Percentiles rank a stretch among this genome's conserved stretches.
Evolutionary conservation across 2,888 invertebrate genomes (phyloP).

Genomic region (Clusia tigrina): DNA sequence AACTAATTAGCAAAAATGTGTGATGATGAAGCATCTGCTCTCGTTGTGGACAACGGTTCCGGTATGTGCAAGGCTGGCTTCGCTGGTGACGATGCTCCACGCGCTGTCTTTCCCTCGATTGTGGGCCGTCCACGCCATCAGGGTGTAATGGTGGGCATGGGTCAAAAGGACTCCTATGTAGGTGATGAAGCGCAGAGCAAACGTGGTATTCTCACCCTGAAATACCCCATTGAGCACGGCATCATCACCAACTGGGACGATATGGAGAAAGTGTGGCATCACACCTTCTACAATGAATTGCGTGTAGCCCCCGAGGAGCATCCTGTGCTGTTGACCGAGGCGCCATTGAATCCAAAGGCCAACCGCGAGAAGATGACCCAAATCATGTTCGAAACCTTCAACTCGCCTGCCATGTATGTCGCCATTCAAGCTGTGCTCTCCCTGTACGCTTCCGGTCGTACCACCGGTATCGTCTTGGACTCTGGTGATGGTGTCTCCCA

Average conservation of each 20-base stretch:
- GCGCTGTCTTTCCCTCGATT: slow-evolving; percentile 92
- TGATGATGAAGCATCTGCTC: slow-evolving; percentile 91
- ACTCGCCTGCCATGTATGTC: slow-evolving; percentile 93
- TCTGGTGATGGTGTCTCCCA: slow-evolving; percentile 96
- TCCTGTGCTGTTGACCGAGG: slow-evolving; percentile 86
- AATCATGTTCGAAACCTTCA: slow-evolving; percentile 94
- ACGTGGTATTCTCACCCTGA: slow-evolving; percentile 93
- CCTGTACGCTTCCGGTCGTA: slow-evolving; percentile 94
- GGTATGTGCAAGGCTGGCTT: slow-evolving; percentile 98
- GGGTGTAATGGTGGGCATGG: slow-evolving; percentile 98
- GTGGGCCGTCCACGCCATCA: slow-evolving; percentile 93
- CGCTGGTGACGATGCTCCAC: slow-evolving; percentile 94
- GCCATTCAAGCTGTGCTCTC: slow-evolving; percentile 94
- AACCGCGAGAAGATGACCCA: slow-evolving; percentile 93
- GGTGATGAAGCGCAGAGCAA: slow-evolving; percentile 98
- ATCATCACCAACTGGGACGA: slow-evolving; percentile 99
- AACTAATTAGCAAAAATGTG: slow-evolving; percentile 71
- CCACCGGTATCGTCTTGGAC: slow-evolving; percentile 95
- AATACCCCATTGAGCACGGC: slow-evolving; percentile 97
- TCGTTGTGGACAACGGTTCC: slow-evolving; percentile 96
- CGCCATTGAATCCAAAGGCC: slow-evolving; percentile 88
- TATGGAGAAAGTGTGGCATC: slow-evolving; percentile 99
- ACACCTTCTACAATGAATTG: slow-evolving; percentile 98
- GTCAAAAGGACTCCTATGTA: slow-evolving; percentile 96
- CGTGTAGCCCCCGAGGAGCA: slow-evolving; percentile 95